Base-by-base conservation (phyloP, 1,140 invertebrate genomes). In the Sinonovacula constricta region DNA sequence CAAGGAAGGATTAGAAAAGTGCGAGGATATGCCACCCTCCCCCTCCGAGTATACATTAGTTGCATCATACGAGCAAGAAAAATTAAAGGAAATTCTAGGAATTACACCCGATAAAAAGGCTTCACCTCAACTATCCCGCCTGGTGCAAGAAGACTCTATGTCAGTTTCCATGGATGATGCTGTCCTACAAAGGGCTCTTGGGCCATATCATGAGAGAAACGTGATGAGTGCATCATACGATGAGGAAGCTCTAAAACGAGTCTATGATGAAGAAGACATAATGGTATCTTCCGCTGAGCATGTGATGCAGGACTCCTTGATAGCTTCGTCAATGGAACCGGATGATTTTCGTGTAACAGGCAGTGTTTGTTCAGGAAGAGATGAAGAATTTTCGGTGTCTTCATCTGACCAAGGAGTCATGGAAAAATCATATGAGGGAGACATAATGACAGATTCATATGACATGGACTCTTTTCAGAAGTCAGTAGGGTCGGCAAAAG, bases 21-120 rank as follows among this genome's bases (percentile, higher is more conserved):
- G 69, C 68, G 70, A 81, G 31, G 84, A 88, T 49, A 56, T 87
- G 57, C 89, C 89, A 45, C 88, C 87, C 24, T 90, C 89, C 30
- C 89, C 89, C 3, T 88, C 89, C 30, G 86, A 90, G 39, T 90
- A 86, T 59, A 90, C 89, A 28, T 76, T 90, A 28, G 83, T 90
- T 24, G 83, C 86, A 12, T 89, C 88, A 36, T 86, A 86, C 51
- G 88, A 89, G 39, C 86, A 88, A 67, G 88, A 88, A 65, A 84
- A 81, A n/a, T 71, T 89, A 22, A 80, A 82, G 10, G 75, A 83
- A 74, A 77, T 81, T 0, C 77, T 88, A 22, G 83, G 81, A 5
- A 57, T 82, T 22, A 60, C 74, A n/a, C 54, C 79, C 33, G 63
- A 60, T n/a, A 75, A 78, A 39, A 75, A 75, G 28, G 66, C 12